Evolutionary conservation across 2,888 invertebrate genomes (phyloP), one percentile per base, ranked within the genome.

Genomic region (Sesia bembeciformis): DNA sequence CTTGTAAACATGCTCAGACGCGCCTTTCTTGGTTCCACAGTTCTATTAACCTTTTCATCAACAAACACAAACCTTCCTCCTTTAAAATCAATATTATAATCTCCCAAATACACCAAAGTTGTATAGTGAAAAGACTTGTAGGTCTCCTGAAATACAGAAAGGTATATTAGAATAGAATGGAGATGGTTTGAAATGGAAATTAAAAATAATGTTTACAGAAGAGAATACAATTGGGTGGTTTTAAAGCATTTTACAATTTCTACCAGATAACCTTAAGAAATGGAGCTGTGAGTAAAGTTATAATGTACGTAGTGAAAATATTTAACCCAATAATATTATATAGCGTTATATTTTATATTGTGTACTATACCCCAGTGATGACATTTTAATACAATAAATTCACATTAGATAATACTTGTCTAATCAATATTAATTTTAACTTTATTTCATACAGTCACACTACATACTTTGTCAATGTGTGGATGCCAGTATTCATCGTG

Each of bases 401-500:
- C 23, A 23, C 23, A 23, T 23, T 23, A 23, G 1, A 23, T 23
- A 23, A 23, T 23, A 23, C 23, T 23, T 23, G 23, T 23, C 23
- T 23, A 23, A 23, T 23, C 2, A 23, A 23, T 23, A 23, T 23
- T 23, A 23, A 23, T 23, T 23, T 23, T 23, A 23, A 23, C 23
- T 23, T 23, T 23, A 23, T 23, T 23, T 23, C 23, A 23, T 23
- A 23, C 23, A 23, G 23, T 23, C 23, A 23, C 2, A 23, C 23
- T 40, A 59, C 69, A 68, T 84, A 96, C 96, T 91, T 96, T 96
- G 78, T 97, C 97, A 49, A 96, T 92, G 87, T 97, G 96, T 23
- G 93, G 91, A 83, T 96, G 95, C 97, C 97, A 97, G 78, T 97
- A 97, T 79, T 97, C 95, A 84, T 97, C 96, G 77, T 96, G 95